Evolutionary conservation across 2,113 vertebrate genomes (phyloP).

Genomic region (Mellivora capensis): DNA sequence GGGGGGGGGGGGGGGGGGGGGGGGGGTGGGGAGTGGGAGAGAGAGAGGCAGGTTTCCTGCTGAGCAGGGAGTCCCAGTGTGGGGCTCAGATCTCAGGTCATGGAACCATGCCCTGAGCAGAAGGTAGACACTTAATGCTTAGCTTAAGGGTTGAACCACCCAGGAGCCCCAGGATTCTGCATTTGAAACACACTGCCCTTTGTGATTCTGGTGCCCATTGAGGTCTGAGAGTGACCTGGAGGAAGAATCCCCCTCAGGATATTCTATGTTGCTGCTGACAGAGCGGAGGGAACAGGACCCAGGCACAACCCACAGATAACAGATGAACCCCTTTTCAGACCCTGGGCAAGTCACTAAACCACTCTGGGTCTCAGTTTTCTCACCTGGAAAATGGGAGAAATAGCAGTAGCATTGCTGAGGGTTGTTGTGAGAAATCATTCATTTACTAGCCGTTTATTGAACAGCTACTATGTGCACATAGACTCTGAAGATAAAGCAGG

Average conservation of each 20-base stretch:
- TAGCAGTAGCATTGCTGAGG: not conserved
- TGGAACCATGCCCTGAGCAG: too few relatives aligned
- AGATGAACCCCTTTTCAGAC: not conserved
- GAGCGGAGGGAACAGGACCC: not conserved
- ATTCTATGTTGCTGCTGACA: not conserved
- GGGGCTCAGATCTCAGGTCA: too few relatives aligned
- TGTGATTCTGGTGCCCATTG: not conserved
- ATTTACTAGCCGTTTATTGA: not conserved
- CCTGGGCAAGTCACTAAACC: not conserved
- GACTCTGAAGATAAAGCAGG: not conserved
- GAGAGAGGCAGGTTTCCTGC: too few relatives aligned
- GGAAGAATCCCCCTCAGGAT: not conserved
- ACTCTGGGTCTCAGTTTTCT: not conserved
- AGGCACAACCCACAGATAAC: accelerated
- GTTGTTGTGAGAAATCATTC: not conserved
- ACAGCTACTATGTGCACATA: not conserved
- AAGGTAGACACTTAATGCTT: too few relatives aligned
- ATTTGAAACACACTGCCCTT: not conserved
- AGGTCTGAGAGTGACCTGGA: not conserved
- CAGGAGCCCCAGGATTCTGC: not conserved
- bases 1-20: too few relatives aligned
- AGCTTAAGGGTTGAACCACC: too few relatives aligned
- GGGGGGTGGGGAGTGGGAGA: too few relatives aligned
- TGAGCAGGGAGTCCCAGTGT: too few relatives aligned
- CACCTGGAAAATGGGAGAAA: not conserved